Evolutionary conservation across 2,888 invertebrate species (phyloP), one percentile per base, ranked within the genome.

Genomic region (Lumbricus terrestris): DNA sequence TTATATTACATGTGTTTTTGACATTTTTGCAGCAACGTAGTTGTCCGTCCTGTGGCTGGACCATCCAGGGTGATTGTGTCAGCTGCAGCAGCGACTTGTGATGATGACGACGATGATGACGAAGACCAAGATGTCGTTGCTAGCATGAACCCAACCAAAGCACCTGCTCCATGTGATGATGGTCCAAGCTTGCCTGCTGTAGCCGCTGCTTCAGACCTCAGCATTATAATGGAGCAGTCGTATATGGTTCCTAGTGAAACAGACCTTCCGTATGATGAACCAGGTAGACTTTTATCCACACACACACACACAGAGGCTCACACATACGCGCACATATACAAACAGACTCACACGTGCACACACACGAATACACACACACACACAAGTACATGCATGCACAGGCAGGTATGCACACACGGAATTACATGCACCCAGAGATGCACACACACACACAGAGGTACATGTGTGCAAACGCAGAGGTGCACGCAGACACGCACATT

Each of bases 171-270:
- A n/a, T n/a, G 29, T 69, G 69, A 69, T 69, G 69, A 69, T 69
- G 69, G 29, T 16, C 69, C 29, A 69, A 69, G 16, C 8, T n/a
- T 69, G 11, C 29, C 69, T 69, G 69, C 29, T 69, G 29, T 69
- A 34, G n/a, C 85, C 20, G 8, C 23, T 37, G 8, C 23, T 37
- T 35, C 85, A 37, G 16, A 85, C n/a, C 85, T 85, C 16, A 85
- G 85, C 85, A 85, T 85, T 6, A 85, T 85, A 85, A 37, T 85
- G 85, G 85, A 85, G 34, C 85, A 85, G 85, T 85, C 85, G 0
- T 85, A 85, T 37, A 16, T 85, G 20, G 85, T 85, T 85, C 85
- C 85, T 37, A 37, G 69, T 69, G 69, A 69, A n/a, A 69, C 8
- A n/a, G 69, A 69, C n/a, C n/a, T 69, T 29, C 5, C 69, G 8